Conservation (phyloP, 2,888 invertebrate species). For the Neelides folsomi region DNA sequence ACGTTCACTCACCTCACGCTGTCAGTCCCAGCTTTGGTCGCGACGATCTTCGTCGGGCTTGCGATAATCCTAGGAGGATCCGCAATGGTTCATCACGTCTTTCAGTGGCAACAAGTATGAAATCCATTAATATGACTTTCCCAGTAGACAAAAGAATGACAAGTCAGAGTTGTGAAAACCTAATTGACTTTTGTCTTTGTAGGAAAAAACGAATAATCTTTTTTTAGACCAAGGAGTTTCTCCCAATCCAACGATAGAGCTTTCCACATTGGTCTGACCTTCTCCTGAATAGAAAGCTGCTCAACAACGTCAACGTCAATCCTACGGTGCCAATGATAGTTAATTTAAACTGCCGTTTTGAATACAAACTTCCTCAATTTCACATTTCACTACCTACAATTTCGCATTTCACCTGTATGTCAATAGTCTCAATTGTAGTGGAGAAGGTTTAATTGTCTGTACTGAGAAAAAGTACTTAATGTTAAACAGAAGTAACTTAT, state of each 20-base stretch:
- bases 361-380: too few species aligned
- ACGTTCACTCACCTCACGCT: constrained; percentile 29
- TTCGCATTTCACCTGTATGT: too few species aligned
- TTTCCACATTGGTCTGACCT: constrained; percentile 30
- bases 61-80: constrained; percentile 32
- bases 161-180: background rate
- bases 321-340: too few species aligned
- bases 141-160: background rate
- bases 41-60: constrained; percentile 26
- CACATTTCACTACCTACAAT: too few species aligned
- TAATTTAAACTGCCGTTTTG: too few species aligned
- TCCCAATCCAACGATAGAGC: constrained; percentile 30
- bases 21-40: constrained; percentile 27
- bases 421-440: too few species aligned
- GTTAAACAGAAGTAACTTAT: too few species aligned
- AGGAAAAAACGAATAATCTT: constrained; percentile 30
- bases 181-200: constrained; percentile 3
- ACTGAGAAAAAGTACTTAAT: too few species aligned
- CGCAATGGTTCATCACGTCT: constrained; percentile 32
- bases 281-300: too few species aligned
- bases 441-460: too few species aligned
- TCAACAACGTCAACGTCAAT: too few species aligned
- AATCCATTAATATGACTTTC: too few species aligned
- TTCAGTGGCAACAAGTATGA: constrained; percentile 32
- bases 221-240: constrained; percentile 26